Percentiles rank a stretch among this genome's conserved stretches.
Evolutionary conservation across 2,797 vertebrate genomes (phyloP).

Genomic region (Denticeps clupeoides): DNA sequence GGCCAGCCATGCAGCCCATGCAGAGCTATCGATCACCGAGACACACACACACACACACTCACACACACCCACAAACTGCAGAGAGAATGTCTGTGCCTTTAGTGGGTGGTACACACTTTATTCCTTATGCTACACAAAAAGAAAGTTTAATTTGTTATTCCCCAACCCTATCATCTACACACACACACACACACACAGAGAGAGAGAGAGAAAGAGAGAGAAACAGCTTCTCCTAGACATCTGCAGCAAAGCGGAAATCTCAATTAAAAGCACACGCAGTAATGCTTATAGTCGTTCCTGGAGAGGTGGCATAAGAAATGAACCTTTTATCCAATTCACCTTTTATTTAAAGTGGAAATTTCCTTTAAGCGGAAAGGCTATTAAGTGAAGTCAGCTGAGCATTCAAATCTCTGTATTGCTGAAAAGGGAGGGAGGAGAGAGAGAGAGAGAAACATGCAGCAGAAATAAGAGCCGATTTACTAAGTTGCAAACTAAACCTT

Average conservation of each 20-base stretch:
- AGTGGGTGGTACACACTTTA: constrained; percentile 58
- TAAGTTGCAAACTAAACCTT: constrained; percentile 49
- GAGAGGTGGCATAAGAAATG: constrained; percentile 58
- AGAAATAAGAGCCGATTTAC: constrained; percentile 60
- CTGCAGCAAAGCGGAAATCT: constrained; percentile 67
- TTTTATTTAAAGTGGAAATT: constrained; percentile 64
- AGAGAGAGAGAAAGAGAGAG: too few relatives aligned
- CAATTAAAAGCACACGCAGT: constrained; percentile 61
- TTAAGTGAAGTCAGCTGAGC: constrained; percentile 70
- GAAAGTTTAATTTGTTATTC: constrained; percentile 50
- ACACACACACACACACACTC: constrained; percentile 17
- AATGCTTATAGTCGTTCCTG: constrained; percentile 60
- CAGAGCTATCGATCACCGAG: constrained; percentile 62
- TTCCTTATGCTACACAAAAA: constrained; percentile 53
- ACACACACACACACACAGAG: neutral
- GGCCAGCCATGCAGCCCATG: constrained; percentile 37
- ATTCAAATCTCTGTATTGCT: constrained; percentile 62
- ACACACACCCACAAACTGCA: constrained; percentile 27
- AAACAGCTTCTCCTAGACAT: constrained; percentile 43
- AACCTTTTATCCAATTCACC: constrained; percentile 67
- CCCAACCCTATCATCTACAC: constrained; percentile 3
- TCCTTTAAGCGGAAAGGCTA: constrained; percentile 67
- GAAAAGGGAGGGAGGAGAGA: constrained; percentile 21
- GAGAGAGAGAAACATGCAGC: constrained; percentile 55
- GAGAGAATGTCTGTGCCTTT: constrained; percentile 36